These are phyloP conservation scores for Platalea minor DNA, from an alignment of 2,797 vertebrate genomes.

Conservation along the genomic window DNA sequence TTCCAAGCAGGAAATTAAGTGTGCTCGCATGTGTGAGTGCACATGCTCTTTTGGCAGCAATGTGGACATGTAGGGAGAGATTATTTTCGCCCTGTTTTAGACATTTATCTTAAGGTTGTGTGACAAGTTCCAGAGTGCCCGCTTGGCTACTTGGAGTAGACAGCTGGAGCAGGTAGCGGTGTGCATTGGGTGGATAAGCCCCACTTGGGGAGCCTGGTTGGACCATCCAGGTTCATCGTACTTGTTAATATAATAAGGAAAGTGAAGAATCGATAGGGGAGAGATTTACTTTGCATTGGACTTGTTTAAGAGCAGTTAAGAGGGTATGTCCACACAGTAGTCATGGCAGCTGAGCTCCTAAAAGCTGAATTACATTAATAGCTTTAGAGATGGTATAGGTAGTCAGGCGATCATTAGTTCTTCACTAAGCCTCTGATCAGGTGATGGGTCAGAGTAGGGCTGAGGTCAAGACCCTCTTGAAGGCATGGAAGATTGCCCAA, in stretches of 20 bases:
- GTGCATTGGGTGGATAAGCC: neutral
- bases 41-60: neutral
- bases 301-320: neutral
- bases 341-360: neutral
- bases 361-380: neutral
- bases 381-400: neutral
- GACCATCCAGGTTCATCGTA: neutral
- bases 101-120: neutral
- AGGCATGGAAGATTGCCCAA: neutral
- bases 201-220: neutral
- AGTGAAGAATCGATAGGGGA: neutral
- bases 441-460: neutral
- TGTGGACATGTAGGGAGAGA: neutral
- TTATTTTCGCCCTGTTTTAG: neutral
- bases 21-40: neutral
- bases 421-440: neutral
- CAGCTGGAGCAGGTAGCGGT: neutral
- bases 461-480: neutral
- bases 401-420: neutral
- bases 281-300: neutral
- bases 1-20: slow-evolving; percentile 53
- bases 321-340: neutral
- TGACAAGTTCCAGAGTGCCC: neutral
- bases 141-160: neutral
- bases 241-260: neutral